Evolutionary conservation across 1,140 invertebrate genomes (phyloP), one percentile per base, ranked within the genome.

Genomic region (Apis mellifera): DNA sequence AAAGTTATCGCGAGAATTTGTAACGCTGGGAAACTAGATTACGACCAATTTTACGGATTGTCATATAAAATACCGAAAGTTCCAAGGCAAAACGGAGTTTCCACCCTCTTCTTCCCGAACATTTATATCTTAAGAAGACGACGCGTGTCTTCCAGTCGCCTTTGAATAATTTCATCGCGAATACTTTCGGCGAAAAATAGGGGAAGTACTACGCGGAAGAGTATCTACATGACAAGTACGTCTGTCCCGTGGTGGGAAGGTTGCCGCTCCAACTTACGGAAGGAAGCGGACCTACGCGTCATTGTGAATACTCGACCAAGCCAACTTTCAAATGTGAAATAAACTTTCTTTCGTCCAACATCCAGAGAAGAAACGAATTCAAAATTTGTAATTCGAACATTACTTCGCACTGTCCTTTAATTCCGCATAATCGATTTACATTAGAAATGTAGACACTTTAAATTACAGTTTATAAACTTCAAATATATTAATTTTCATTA

Each of bases 221-320:
- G 84, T 86, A 86, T 86, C 84, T 83, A 83, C 84, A 86, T 78
- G 85, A 86, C 85, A 83, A 83, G 69, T 71, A 71, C 23, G 84
- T 86, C 85, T 86, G 79, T 78, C 65, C 74, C 83, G 48, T 66
- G 85, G 80, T 75, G 72, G 84, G 76, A 86, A 86, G 57, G 83
- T 72, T 57, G 42, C 73, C 60, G 68, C 69, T 54, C 62, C 70
- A 87, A 81, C 85, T 87, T 66, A 76, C 79, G 52, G 76, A 84
- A 87, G 81, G 81, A 80, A 84, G 60, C 52, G 71, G 65, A 71
- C 23, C 42, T 68, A 73, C 70, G 74, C 57, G 54, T 83, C 85
- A 70, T 86, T 66, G 69, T 81, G 84, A 82, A 85, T 78, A 82
- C 26, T 32, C 71, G 11, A 26, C 26, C 52, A 74, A 21, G 32